Percentiles rank a stretch among this genome's conserved stretches.
These are phyloP conservation scores for Ridgeia piscesae DNA, from an alignment of 1,140 invertebrate species.

Conservation along the genomic window DNA sequence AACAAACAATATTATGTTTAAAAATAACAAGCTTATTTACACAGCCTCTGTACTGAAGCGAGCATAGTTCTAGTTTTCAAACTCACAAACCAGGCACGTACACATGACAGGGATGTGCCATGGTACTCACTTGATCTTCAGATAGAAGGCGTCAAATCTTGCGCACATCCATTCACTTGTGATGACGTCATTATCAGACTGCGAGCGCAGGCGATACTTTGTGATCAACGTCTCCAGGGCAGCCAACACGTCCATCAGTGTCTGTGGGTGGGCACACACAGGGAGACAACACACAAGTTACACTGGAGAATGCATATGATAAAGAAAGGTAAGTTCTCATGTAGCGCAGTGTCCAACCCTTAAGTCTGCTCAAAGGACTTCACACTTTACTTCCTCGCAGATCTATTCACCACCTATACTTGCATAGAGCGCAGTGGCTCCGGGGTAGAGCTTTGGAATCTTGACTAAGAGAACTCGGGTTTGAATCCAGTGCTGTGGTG, in stretches of 20 bases:
- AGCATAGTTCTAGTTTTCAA: not conserved
- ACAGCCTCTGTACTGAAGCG: not conserved
- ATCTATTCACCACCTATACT: too few relatives aligned
- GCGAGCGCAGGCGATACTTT: conserved; percentile 39
- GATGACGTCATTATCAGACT: conserved; percentile 41
- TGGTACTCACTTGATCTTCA: conserved; percentile 46
- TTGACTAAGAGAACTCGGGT: too few relatives aligned
- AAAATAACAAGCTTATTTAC: not conserved
- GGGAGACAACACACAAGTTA: not conserved
- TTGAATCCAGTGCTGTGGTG: too few relatives aligned
- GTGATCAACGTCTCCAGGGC: conserved; percentile 43
- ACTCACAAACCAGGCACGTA: not conserved
- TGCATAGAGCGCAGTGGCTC: too few relatives aligned
- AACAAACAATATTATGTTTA: not conserved
- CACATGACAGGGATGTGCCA: not conserved
- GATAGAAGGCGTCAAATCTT: conserved; percentile 47
- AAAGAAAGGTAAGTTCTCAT: too few relatives aligned
- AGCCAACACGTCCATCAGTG: conserved; percentile 41
- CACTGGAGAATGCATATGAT: not conserved
- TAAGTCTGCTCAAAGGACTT: too few relatives aligned
- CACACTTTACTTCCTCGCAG: too few relatives aligned
- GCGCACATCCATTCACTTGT: conserved; percentile 43
- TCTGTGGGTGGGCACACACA: conserved; percentile 24
- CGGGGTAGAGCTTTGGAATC: too few relatives aligned
- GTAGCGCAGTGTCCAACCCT: too few relatives aligned